A percentile compares a stretch with the other conserved stretches of the same genome.
Evolutionary conservation across 2,113 vertebrate genomes (phyloP).

Genomic region (Meles meles): DNA sequence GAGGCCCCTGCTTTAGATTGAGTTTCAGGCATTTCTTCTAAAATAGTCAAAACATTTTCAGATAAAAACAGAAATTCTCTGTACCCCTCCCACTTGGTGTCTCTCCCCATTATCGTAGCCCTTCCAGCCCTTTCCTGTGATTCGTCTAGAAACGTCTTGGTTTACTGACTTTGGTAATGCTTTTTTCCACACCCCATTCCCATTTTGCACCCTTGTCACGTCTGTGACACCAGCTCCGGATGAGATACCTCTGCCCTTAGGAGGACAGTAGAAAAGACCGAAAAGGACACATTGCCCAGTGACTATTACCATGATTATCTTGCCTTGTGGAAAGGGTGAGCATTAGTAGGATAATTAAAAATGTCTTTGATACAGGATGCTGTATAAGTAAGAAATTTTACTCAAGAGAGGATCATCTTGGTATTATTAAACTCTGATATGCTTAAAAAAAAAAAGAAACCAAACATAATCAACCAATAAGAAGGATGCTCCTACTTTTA

Average conservation of each 20-base stretch:
- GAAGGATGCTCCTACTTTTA: background rate
- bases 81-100: rapidly evolving
- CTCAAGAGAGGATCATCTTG: background rate
- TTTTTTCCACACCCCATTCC: background rate
- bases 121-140: background rate
- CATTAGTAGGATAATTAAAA: background rate
- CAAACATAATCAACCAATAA: background rate
- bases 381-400: background rate
- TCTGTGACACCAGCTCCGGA: background rate
- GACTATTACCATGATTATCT: background rate
- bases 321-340: background rate
- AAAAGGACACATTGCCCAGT: background rate
- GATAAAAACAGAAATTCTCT: background rate
- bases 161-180: background rate
- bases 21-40: background rate
- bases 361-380: background rate
- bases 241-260: too few relatives aligned
- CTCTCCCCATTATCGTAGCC: background rate
- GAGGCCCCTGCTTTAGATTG: background rate
- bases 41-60: background rate
- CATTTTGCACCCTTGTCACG: rapidly evolving
- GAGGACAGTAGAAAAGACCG: background rate
- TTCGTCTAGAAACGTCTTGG: background rate
- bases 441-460: background rate
- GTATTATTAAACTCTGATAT: background rate